phyloP scores from a whole-genome alignment of 2,888 invertebrate species.

The Heliconius ismenius region DNA sequence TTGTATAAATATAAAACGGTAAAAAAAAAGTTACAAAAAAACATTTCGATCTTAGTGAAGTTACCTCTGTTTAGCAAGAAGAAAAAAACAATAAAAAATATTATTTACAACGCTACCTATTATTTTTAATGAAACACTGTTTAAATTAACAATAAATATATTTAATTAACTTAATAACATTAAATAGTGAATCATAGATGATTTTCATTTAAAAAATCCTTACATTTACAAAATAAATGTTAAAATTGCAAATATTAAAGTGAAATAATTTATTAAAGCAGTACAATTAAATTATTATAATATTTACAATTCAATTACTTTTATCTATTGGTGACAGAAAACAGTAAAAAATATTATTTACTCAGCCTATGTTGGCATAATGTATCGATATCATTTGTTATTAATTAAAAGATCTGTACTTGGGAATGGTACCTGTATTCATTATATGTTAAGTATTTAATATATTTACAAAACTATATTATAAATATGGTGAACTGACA shows the following conservation, averaged over 20 bases:
- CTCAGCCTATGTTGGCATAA: background rate
- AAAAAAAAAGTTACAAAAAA: too few relatives aligned
- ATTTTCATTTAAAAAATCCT: constrained; percentile 49
- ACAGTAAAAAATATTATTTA: background rate
- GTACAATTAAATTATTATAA: constrained; percentile 38
- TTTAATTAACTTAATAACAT: constrained; percentile 69
- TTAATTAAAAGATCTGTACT: background rate
- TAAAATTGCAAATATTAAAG: constrained; percentile 31
- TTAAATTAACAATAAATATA: constrained; percentile 71
- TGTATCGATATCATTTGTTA: background rate
- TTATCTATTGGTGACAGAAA: constrained; percentile 1
- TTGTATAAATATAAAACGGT: too few relatives aligned
- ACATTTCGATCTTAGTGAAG: background rate
- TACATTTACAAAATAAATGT: constrained; percentile 37
- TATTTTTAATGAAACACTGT: constrained; percentile 38
- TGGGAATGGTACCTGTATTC: background rate
- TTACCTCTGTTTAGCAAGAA: background rate
- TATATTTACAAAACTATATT: constrained; percentile 36
- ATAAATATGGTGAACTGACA: constrained; percentile 38
- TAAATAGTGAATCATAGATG: constrained; percentile 67
- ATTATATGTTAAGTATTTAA: too few relatives aligned
- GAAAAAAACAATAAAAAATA: background rate
- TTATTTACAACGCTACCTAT: background rate
- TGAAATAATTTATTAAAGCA: constrained; percentile 48
- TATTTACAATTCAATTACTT: constrained; percentile 36